A percentile compares a stretch with the other conserved stretches of the same genome.
phyloP scores from a whole-genome alignment of 2,113 vertebrate genomes.

The Pachycephala philippinensis region DNA sequence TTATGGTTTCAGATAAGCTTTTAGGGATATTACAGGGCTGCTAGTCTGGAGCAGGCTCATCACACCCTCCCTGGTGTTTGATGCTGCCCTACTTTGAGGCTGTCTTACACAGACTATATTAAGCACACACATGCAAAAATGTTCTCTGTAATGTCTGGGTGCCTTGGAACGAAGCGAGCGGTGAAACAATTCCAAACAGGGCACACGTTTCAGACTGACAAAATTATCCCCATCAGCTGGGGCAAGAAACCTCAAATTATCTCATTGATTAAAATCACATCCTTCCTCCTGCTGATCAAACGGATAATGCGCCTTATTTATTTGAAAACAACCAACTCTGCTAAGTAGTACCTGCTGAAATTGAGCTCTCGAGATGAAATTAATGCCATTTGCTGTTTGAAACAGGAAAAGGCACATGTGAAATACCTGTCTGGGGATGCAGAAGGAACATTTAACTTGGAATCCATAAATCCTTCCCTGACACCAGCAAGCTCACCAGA shows the following conservation, averaged over 20 bases:
- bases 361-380: background rate
- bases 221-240: background rate
- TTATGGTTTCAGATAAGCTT: background rate
- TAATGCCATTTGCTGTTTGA: background rate
- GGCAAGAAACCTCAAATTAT: background rate
- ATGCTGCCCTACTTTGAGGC: conserved; percentile 13
- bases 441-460: background rate
- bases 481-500: background rate
- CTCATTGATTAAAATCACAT: background rate
- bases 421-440: background rate
- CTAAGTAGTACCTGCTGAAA: background rate
- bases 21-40: background rate
- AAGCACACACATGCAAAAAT: background rate
- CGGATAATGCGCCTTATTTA: background rate
- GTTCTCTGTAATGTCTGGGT: background rate
- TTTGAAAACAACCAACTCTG: background rate
- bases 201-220: background rate
- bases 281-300: background rate
- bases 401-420: background rate
- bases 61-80: background rate
- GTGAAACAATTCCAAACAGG: background rate
- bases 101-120: background rate
- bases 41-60: background rate
- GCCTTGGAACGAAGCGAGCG: background rate
- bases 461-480: background rate